Evolutionary conservation across 2,888 invertebrate genomes (phyloP).

Genomic region (Drosophila leonis): DNA sequence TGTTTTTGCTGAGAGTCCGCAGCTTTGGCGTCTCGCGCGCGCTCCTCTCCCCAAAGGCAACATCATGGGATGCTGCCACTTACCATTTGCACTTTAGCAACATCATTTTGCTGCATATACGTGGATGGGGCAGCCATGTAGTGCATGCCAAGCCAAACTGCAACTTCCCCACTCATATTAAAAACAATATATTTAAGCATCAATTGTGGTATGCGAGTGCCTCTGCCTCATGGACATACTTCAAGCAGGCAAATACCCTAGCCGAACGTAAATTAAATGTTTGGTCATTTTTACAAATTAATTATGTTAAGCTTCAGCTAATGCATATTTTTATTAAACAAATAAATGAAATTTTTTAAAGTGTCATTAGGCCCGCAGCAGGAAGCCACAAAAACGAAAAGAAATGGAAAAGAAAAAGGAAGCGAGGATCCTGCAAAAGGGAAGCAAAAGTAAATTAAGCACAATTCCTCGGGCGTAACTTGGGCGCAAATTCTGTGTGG

Average conservation of each 20-base stretch:
- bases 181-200: constrained; percentile 59
- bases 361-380: constrained; percentile 61
- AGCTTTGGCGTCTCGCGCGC: not conserved
- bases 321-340: constrained; percentile 48
- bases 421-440: constrained; percentile 31
- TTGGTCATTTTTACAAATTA: constrained; percentile 47
- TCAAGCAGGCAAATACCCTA: not conserved
- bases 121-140: constrained; percentile 1
- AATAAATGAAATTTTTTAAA: constrained; percentile 60
- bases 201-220: constrained; percentile 1
- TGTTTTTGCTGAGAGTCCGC: constrained; percentile 25
- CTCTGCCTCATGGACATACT: not conserved
- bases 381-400: constrained; percentile 31
- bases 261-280: not conserved
- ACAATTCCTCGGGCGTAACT: constrained; percentile 71
- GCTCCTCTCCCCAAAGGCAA: constrained; percentile 36
- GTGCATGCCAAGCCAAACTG: constrained; percentile 1
- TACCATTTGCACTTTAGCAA: constrained; percentile 70
- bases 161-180: constrained; percentile 11
- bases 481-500: constrained; percentile 52
- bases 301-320: constrained; percentile 51
- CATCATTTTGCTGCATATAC: constrained; percentile 41
- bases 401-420: constrained; percentile 3
- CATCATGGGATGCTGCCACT: constrained; percentile 64
- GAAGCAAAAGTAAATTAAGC: constrained; percentile 72